phyloP scores from a whole-genome alignment of 1,140 invertebrate genomes.

The Hyposmocoma kahamanoa region DNA sequence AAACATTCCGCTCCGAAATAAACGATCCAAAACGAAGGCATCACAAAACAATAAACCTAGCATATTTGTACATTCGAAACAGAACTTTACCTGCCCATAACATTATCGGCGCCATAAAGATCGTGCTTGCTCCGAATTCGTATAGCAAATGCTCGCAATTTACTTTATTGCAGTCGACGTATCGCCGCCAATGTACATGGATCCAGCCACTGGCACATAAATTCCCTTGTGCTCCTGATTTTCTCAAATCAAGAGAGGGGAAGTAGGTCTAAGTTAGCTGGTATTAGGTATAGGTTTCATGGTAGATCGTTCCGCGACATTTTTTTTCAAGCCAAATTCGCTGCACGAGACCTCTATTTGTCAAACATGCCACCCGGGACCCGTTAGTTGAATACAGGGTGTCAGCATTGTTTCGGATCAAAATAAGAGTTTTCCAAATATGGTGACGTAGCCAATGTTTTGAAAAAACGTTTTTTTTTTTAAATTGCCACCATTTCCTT shows the following conservation, averaged over 20 bases:
- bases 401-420: constrained; percentile 25
- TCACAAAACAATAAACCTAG: constrained; percentile 58
- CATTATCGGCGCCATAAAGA: constrained; percentile 63
- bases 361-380: constrained; percentile 40
- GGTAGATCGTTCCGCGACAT: constrained; percentile 40
- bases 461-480: constrained; percentile 10
- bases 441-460: constrained; percentile 16
- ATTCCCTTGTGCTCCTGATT: not conserved
- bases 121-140: constrained; percentile 45
- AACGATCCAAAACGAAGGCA: constrained; percentile 19
- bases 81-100: constrained; percentile 65
- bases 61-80: constrained; percentile 53
- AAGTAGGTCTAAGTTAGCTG: constrained; percentile 21
- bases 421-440: constrained; percentile 17
- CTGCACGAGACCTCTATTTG: constrained; percentile 55
- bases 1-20: not conserved
- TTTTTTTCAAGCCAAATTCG: constrained; percentile 53
- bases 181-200: constrained; percentile 26
- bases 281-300: constrained; percentile 34
- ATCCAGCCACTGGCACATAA: not conserved
- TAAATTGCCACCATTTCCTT: no score
- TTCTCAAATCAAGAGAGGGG: not conserved
- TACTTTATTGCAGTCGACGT: constrained; percentile 59
- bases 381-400: constrained; percentile 18
- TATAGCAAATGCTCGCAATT: constrained; percentile 63